Conservation (phyloP, 2,888 invertebrate species). For the Melipona bicolor region DNA sequence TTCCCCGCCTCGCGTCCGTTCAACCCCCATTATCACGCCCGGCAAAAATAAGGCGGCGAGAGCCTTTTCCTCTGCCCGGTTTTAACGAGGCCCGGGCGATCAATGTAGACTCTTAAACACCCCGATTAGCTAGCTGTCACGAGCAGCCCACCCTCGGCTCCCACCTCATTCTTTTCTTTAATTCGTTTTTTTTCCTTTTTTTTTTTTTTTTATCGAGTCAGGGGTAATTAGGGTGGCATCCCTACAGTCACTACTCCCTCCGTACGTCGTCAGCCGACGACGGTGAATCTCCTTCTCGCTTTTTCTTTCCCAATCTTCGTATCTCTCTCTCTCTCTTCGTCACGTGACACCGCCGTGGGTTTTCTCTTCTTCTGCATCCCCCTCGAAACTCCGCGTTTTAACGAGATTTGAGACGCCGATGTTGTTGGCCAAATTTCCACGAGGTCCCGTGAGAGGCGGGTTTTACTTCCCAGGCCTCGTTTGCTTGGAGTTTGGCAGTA, state of each 20-base stretch:
- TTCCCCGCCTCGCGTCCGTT: conserved; percentile 44
- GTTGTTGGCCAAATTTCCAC: conserved; percentile 80
- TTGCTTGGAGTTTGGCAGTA: background rate
- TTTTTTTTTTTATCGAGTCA: conserved; percentile 77
- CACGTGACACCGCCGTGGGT: background rate
- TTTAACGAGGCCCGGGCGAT: conserved; percentile 83
- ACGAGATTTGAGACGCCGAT: conserved; percentile 80
- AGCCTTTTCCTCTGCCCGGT: conserved; percentile 77
- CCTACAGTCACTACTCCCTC: conserved; percentile 79
- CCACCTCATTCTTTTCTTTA: conserved; percentile 83
- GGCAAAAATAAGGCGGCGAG: conserved; percentile 80
- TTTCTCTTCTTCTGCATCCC: conserved; percentile 25
- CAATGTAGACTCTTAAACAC: conserved; percentile 84
- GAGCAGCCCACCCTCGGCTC: conserved; percentile 82
- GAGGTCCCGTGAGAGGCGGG: conserved; percentile 67
- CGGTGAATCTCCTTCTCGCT: background rate
- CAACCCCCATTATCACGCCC: conserved; percentile 82
- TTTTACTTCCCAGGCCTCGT: conserved; percentile 28
- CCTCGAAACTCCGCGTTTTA: conserved; percentile 77
- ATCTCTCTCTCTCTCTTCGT: background rate
- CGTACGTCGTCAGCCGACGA: conserved; percentile 54
- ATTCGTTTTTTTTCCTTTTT: conserved; percentile 78
- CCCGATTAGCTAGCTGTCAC: conserved; percentile 84
- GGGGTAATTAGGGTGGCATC: conserved; percentile 84
- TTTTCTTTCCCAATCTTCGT: background rate